A percentile compares a stretch with the other conserved stretches of the same genome.
These are phyloP conservation scores for Agonopterix arenella DNA, from an alignment of 2,888 invertebrate species.

Conservation along the genomic window DNA sequence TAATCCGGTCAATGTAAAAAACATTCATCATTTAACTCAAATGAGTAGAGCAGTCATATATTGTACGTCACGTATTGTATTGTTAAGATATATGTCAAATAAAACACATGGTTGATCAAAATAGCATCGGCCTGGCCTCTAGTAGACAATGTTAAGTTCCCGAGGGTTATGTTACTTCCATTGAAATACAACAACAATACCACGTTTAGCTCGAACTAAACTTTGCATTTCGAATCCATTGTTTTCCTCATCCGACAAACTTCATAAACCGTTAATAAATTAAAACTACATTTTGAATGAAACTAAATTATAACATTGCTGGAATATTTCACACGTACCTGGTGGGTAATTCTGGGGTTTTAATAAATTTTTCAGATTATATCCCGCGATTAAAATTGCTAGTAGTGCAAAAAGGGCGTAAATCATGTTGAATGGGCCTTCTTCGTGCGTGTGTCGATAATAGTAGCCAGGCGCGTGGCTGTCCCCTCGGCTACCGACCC, in stretches of 20 bases:
- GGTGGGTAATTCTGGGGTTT: constrained; percentile 2
- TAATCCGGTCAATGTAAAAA: too few relatives aligned
- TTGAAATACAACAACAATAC: not conserved
- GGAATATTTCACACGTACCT: constrained; percentile 1
- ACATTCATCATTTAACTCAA: too few relatives aligned
- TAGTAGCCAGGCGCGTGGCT: constrained; percentile 13
- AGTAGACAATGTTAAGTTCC: not conserved
- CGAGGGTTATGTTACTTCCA: not conserved
- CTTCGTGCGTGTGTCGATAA: constrained; percentile 14
- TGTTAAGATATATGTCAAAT: too few relatives aligned
- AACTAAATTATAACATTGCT: too few relatives aligned
- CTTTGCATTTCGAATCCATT: not conserved
- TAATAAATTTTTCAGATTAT: constrained; percentile 6
- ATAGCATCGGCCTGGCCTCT: constrained; percentile 6
- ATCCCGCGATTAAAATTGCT: constrained; percentile 19
- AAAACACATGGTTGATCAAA: constrained; percentile 1
- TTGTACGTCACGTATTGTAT: too few relatives aligned
- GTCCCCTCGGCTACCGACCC: constrained; percentile 23
- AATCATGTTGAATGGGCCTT: constrained; percentile 21
- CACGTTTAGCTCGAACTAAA: not conserved
- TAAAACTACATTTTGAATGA: too few relatives aligned
- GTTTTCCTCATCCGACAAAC: too few relatives aligned
- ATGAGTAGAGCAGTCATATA: too few relatives aligned
- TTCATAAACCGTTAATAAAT: too few relatives aligned
- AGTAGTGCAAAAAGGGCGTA: constrained; percentile 14